Evolutionary conservation across 2,888 invertebrate species (phyloP), one percentile per base, ranked within the genome.

Genomic region (Oscheius sp.): DNA sequence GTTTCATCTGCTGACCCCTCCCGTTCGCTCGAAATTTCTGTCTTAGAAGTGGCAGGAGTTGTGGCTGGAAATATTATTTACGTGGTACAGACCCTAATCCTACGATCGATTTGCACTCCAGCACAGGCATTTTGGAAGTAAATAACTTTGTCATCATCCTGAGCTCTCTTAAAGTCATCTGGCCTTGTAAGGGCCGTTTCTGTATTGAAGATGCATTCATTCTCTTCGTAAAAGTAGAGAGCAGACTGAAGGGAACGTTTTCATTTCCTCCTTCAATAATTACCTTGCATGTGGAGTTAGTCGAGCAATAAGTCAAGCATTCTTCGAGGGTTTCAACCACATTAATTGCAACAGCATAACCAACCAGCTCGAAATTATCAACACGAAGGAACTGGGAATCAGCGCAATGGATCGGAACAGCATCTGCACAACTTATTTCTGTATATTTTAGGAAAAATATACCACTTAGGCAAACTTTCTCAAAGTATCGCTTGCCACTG

Each of bases 181-280:
- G 85, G 83, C 35, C 78, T 76, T 7, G 82, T 76, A 12, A 80
- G 61, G 16, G 85, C 87, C 1, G 86, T 84, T 74, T 87, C 88
- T 21, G 77, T 80, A 72, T 88, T 88, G 13, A 88, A 84, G 73
- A 88, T 88, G 76, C 88, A 88, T 70, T 88, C 88, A 12, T 85
- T 87, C 69, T 86, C 88, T 71, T 88, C 86, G 69, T 88, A 85
- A 80, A 87, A 88, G 79, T 83, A 88, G 85, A 88, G 86, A 6
- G 86, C 88, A 0, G 88, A 88, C 85, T 87, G 68, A 73, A 73
- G 25, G 12, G 2, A 35, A 21, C 16, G n/a, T 29, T 1, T 27
- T 56, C 25, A 18, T 41, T 18, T 23, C 13, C 43, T n/a, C 0
- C 18, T n/a, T 21, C 7, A 43, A 16, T 12, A 55, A 43, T 25